Evolutionary conservation across 2,888 invertebrate species (phyloP), one percentile per base, ranked within the genome.

Genomic region (Theristus sp.): DNA sequence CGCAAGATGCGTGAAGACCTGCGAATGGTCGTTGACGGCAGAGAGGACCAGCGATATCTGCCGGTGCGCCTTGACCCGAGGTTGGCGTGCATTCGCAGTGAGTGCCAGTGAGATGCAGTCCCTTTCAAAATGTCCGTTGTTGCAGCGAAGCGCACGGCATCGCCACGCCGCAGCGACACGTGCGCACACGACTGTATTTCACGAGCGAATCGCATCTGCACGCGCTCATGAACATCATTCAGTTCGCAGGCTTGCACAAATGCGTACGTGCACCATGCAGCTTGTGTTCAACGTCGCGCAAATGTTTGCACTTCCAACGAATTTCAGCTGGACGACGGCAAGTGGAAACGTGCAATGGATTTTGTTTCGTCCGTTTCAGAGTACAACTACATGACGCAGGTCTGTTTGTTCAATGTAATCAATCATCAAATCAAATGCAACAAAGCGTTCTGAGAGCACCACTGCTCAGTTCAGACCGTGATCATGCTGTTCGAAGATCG

Each of bases 401-500:
- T 98, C 17, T 38, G 17, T 38, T 38, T 17, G 17, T 38, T 38
- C 38, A 13, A 13, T 38, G 6, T 17, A 38, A 38, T n/a, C n/a
- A n/a, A n/a, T n/a, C n/a, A n/a, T n/a, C n/a, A n/a, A n/a, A n/a
- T n/a, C n/a, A n/a, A n/a, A n/a, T 38, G 6, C 10, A 38, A 38
- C 38, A 38, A 38, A 17, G 17, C 6, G 17, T 38, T 38, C 10
- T 13, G 38, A 38, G 17, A 38, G 6, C 6, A 38, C 17, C 94
- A 17, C 38, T 38, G 38, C 38, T 6, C 17, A 38, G 38, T 13
- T 38, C 38, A 96, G 76, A 88, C 96, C 62, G 94, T 98, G 28
- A 91, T 99, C 90, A 98, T 99, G 96, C 78, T 93, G 0, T 98
- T 98, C 73, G 98, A 98, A 78, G 96, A 98, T 77, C 93, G 93